Conservation (phyloP, 2,113 vertebrate genomes). For the Passerina amoena region DNA sequence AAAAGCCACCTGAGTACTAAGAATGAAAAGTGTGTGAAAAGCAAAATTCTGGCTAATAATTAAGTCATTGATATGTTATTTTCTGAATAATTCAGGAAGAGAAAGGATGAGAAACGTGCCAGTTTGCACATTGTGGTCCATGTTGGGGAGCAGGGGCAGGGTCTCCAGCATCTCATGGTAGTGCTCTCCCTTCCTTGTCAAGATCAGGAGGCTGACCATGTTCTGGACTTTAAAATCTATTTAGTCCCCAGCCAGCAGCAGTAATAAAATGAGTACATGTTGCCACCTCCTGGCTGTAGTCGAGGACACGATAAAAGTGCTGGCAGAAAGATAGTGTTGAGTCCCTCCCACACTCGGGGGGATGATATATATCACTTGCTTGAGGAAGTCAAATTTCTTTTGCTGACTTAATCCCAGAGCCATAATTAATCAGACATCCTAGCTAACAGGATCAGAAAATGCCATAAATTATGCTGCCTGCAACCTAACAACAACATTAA, state of each 20-base stretch:
- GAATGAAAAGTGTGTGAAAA: background rate
- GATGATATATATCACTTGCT: constrained; percentile 65
- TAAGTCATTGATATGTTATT: background rate
- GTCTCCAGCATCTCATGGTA: background rate
- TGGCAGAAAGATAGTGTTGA: constrained; percentile 3
- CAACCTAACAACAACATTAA: constrained; percentile 65
- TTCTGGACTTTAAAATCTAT: background rate
- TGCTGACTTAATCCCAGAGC: constrained; percentile 74
- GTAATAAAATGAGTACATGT: constrained; percentile 48
- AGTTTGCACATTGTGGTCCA: background rate
- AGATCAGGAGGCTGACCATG: background rate
- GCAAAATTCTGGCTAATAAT: background rate
- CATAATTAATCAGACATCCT: constrained; percentile 72
- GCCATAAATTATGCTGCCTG: constrained; percentile 67
- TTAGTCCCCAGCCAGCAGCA: background rate
- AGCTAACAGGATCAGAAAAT: constrained; percentile 67
- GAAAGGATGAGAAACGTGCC: background rate
- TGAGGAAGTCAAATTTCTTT: constrained; percentile 70
- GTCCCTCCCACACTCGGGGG: background rate
- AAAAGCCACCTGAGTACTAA: background rate
- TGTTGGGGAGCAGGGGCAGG: background rate
- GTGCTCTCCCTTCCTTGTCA: background rate
- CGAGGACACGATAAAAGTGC: background rate
- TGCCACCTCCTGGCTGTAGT: constrained; percentile 64
- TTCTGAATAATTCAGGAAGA: background rate